Evolutionary conservation across 2,113 vertebrate species (phyloP), one percentile per base, ranked within the genome.

Genomic region (Anarrhichthys ocellatus): DNA sequence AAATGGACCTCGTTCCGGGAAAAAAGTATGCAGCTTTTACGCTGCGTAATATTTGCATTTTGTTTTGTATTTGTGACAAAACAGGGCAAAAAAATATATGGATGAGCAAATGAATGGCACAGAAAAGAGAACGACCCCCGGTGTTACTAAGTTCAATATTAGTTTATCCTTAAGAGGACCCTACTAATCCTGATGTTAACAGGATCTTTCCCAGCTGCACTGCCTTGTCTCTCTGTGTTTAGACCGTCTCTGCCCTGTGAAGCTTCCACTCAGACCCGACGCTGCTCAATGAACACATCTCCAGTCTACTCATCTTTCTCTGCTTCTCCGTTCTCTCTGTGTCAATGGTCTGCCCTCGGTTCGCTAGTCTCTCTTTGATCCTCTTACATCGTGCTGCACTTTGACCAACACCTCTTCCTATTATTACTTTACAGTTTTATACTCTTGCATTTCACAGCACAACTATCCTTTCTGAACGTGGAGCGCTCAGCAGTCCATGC

Each of bases 331-430:
- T n/a, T 73, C 56, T 77, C 50, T 50, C 0, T 0, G 22, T 50
- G 48, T 24, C 46, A 29, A 22, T 6, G 9, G n/a, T 75, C 52
- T 2, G 9, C 46, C 0, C 42, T 73, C n/a, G 32, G 24, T 34
- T 32, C 42, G 63, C 50, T 64, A 46, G 13, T 34, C 67, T 34
- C 62, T 64, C 38, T 77, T 72, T 81, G 22, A 76, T 81, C 48
- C 24, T 78, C 24, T 36, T 22, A n/a, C 10, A 52, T 54, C 6
- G 10, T 20, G 6, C 7, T 36, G 34, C 29, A 61, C 15, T 59
- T 40, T 52, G 27, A 66, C 11, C 7, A 7, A 36, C 65, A 58
- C 15, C 38, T n/a, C 20, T 27, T 36, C 22, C 17, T 18, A 9
- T 27, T 48, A 7, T 38, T 18, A 24, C 18, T 62, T 70, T 18